phyloP scores from a whole-genome alignment of 2,888 invertebrate species.

The Drosophila atroscutellata region DNA sequence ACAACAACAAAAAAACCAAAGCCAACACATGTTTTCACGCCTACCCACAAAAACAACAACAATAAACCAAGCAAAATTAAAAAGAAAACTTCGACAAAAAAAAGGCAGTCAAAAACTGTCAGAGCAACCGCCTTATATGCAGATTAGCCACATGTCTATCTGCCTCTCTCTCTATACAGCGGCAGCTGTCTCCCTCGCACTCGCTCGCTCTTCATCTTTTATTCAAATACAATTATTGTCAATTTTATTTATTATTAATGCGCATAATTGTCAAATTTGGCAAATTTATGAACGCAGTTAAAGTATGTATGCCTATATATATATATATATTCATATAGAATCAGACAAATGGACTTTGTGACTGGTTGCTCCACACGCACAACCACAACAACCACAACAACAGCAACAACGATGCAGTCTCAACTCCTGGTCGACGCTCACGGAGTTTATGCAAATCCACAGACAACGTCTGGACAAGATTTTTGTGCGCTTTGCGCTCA shows the following conservation, averaged over 20 bases:
- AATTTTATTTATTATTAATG: slow-evolving; percentile 85
- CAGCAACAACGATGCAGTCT: slow-evolving; percentile 29
- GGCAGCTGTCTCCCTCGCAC: slow-evolving; percentile 6
- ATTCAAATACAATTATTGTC: slow-evolving; percentile 84
- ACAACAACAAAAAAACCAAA: slow-evolving; percentile 21
- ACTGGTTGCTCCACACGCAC: slow-evolving; percentile 30
- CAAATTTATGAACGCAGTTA: slow-evolving; percentile 81
- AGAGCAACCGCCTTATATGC: slow-evolving; percentile 72
- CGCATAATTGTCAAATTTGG: slow-evolving; percentile 85
- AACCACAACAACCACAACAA: neutral
- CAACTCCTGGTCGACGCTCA: slow-evolving; percentile 28
- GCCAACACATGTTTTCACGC: slow-evolving; percentile 80
- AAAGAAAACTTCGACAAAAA: slow-evolving; percentile 12
- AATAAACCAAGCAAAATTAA: slow-evolving; percentile 14
- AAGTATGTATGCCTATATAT: slow-evolving; percentile 16
- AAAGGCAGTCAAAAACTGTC: slow-evolving; percentile 55
- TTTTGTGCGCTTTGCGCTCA: slow-evolving; percentile 68
- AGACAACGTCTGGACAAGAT: slow-evolving; percentile 59
- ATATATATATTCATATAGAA: slow-evolving; percentile 13
- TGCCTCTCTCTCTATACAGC: neutral
- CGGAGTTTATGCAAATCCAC: slow-evolving; percentile 65
- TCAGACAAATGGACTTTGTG: slow-evolving; percentile 4
- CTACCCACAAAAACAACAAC: slow-evolving; percentile 56
- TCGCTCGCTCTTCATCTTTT: slow-evolving; percentile 18
- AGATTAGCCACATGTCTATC: slow-evolving; percentile 69